A percentile compares a stretch with the other conserved stretches of the same genome.
phyloP scores from a whole-genome alignment of 2,113 vertebrate genomes.

The Sisor rabdophorus region DNA sequence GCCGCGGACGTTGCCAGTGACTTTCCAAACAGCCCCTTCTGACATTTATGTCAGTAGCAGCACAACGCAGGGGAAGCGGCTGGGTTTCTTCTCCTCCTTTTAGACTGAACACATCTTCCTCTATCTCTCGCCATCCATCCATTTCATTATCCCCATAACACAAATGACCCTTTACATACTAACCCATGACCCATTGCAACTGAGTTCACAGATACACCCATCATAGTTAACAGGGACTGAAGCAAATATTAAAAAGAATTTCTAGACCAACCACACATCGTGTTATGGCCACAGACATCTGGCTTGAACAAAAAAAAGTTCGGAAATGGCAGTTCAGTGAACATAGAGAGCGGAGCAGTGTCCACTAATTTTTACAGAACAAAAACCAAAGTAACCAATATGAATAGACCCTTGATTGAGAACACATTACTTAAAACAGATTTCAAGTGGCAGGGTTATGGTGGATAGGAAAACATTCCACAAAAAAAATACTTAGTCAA shows the following conservation, averaged over 20 bases:
- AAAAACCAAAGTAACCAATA: background rate
- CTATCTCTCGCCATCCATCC: slow-evolving; percentile 19
- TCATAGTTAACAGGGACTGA: background rate
- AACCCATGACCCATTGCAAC: slow-evolving; percentile 35
- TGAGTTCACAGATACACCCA: slow-evolving; percentile 31
- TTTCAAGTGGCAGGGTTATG: background rate
- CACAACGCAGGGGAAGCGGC: slow-evolving; percentile 3
- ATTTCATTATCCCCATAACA: background rate
- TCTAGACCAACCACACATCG: slow-evolving; percentile 3
- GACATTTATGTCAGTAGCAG: slow-evolving; percentile 45
- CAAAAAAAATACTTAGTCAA: background rate
- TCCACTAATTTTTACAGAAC: background rate
- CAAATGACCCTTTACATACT: slow-evolving; percentile 35
- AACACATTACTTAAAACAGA: background rate
- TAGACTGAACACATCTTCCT: slow-evolving; percentile 36
- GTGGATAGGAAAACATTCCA: background rate
- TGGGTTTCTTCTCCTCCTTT: slow-evolving; percentile 12
- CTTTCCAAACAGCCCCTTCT: slow-evolving; percentile 66
- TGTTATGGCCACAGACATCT: background rate
- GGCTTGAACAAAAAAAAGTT: background rate
- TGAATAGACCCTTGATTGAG: background rate
- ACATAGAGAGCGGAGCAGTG: too few relatives aligned
- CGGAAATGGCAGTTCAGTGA: background rate
- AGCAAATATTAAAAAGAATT: slow-evolving; percentile 1
- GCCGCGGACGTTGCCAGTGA: slow-evolving; percentile 55